Evolutionary conservation across 2,888 invertebrate species (phyloP).

Genomic region (Lutraria lutraria): DNA sequence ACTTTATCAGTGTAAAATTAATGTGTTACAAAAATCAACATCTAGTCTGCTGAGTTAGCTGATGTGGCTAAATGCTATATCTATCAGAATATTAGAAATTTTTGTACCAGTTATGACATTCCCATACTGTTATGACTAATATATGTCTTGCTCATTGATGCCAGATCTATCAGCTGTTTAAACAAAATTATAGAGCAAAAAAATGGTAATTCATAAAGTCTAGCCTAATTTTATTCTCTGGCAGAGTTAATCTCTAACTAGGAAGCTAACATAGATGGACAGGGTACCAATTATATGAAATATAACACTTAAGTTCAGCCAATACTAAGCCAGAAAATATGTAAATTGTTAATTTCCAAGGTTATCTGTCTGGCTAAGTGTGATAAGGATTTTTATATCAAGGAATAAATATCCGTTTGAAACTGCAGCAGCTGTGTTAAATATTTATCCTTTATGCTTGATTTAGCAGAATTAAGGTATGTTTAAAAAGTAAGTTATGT

Average conservation of each 20-base stretch:
- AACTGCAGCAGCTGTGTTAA: background rate
- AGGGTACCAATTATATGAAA: slow-evolving; percentile 10
- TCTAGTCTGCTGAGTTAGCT: background rate
- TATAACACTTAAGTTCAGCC: background rate
- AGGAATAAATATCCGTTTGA: background rate
- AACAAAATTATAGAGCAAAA: background rate
- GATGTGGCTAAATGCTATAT: background rate
- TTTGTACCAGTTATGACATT: background rate
- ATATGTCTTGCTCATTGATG: background rate
- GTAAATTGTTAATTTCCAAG: background rate
- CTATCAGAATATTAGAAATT: background rate
- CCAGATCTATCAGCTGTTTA: slow-evolving; percentile 9
- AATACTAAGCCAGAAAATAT: background rate
- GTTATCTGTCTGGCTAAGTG: slow-evolving; percentile 10
- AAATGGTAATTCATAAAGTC: background rate
- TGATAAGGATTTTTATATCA: slow-evolving; percentile 14
- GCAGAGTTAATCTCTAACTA: background rate
- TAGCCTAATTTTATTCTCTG: background rate
- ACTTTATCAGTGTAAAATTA: background rate
- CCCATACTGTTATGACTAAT: background rate
- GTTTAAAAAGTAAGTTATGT: background rate
- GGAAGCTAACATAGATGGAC: background rate
- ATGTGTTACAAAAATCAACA: background rate
- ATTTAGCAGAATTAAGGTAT: background rate
- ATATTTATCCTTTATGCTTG: background rate